Base-by-base conservation (phyloP, 2,113 vertebrate genomes). In the Corythornis madagascariensis region DNA sequence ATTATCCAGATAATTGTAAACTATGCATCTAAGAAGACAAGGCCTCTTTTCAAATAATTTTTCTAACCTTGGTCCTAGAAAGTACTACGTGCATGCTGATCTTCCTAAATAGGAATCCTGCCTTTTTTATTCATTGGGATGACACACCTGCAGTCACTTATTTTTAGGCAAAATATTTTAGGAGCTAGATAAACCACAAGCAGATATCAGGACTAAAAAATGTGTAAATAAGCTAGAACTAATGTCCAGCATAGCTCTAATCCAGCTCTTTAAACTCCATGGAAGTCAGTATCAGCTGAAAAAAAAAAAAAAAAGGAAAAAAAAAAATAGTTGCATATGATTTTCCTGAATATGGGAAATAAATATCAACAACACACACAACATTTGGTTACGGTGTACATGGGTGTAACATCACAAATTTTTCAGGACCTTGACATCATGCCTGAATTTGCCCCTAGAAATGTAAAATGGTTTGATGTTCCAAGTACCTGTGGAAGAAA, bases 401-500 rank as follows among this genome's bases (percentile, higher is more conserved):
- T 4, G 7, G 25, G 56, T 79, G 26, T 55, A 88, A 73, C 38
- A 71, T 61, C 5, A 11, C 22, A 67, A 50, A 67, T 81, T 80
- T 87, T 35, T 74, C n/a, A 75, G 33, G 29, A n/a, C 10, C 53
- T 64, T 92, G 33, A 16, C 24, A 45, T 63, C 6, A 42, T 28
- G 16, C 52, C 53, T 92, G 52, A 67, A 43, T 85, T 85, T 85
- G 28, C 83, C 57, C 7, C 29, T 72, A 88, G 20, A 29, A 61
- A 66, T 29, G 15, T 48, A 81, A 73, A 13, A 78, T 28, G 11
- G 20, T 42, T 88, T 81, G 40, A 81, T 47, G 19, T 86, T 88
- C 31, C 74, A 87, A 92, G 91, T 83, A 86, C 83, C 88, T 82
- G 35, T 88, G 83, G 82, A 87, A 94, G 35, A 93, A 97, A 94